phyloP scores from a whole-genome alignment of 2,888 invertebrate genomes.

The Papilio gigon region DNA sequence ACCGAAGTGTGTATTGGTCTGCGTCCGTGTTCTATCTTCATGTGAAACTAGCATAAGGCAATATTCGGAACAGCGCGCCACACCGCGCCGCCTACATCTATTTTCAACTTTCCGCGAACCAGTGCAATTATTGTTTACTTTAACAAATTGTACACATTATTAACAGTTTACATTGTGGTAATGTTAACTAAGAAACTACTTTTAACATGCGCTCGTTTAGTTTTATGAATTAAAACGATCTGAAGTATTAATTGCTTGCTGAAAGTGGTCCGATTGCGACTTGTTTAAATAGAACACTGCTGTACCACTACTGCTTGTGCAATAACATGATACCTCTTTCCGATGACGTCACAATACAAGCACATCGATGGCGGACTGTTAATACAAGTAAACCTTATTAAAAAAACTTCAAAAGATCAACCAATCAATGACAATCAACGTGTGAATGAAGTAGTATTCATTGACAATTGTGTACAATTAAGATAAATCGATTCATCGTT shows the following conservation, averaged over 20 bases:
- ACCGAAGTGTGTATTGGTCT: not conserved
- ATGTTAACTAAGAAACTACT: constrained; percentile 26
- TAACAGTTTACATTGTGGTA: constrained; percentile 29
- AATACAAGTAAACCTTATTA: not conserved
- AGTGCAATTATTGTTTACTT: constrained; percentile 42
- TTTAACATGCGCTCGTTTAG: constrained; percentile 9
- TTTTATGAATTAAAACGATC: constrained; percentile 23
- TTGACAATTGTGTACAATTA: constrained; percentile 48
- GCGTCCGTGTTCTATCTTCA: not conserved
- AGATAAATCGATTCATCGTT: constrained; percentile 49
- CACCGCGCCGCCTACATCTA: constrained; percentile 49
- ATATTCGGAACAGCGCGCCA: constrained; percentile 6
- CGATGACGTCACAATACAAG: not conserved
- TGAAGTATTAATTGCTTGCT: constrained; percentile 10
- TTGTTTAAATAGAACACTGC: not conserved
- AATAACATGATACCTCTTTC: not conserved
- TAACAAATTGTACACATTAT: constrained; percentile 32
- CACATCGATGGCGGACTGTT: not conserved
- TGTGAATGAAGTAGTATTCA: constrained; percentile 20
- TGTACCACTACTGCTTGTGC: not conserved
- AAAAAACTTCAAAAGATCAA: not conserved
- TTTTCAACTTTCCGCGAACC: constrained; percentile 59
- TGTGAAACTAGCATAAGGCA: not conserved
- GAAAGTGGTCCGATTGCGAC: not conserved
- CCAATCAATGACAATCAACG: not conserved